Evolutionary conservation across 2,888 invertebrate genomes (phyloP), one percentile per base, ranked within the genome.

Genomic region (Himalopsyche anomala): DNA sequence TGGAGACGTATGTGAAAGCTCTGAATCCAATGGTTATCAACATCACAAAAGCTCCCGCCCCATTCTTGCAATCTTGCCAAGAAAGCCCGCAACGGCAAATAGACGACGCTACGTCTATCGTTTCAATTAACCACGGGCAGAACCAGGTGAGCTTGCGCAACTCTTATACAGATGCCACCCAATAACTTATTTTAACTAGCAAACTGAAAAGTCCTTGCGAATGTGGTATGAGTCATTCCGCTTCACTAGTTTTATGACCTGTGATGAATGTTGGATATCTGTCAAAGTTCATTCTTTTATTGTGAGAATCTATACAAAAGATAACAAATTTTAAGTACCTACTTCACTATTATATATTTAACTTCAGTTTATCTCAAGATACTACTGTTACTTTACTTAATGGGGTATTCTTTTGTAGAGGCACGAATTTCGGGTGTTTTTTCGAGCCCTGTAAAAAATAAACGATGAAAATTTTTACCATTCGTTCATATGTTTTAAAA

Each of bases 91-190:
- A 62, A 19, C 28, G 19, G 28, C n/a, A 19, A 62, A 62, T 62
- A 19, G 62, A n/a, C n/a, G 62, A 62, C 62, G 19, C 28, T 62
- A 0, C 28, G 62, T 62, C 19, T 28, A 28, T 62, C 19, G n/a
- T 62, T 62, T 62, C 19, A 62, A 62, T 62, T 62, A 62, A 62
- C 62, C 62, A 62, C 19, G 62, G 62, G 19, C 11, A 62, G 5
- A 62, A 28, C 62, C 62, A 62, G 62, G 62, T 62, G 62, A 62
- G 62, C 8, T 28, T 2, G 62, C 15, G 8, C 19, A 19, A 62
- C 28, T 19, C 28, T 19, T 56, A 17, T 62, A 28, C n/a, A 19
- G 28, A 62, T 28, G 62, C 28, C 8, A 28, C 28, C 62, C 8
- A 19, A 62, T 9, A 62, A 62, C 19, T 62, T 62, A 19, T 15